These are phyloP conservation scores for Ochotona curzoniae DNA, from an alignment of 2,113 vertebrate genomes.

Conservation along the genomic window DNA sequence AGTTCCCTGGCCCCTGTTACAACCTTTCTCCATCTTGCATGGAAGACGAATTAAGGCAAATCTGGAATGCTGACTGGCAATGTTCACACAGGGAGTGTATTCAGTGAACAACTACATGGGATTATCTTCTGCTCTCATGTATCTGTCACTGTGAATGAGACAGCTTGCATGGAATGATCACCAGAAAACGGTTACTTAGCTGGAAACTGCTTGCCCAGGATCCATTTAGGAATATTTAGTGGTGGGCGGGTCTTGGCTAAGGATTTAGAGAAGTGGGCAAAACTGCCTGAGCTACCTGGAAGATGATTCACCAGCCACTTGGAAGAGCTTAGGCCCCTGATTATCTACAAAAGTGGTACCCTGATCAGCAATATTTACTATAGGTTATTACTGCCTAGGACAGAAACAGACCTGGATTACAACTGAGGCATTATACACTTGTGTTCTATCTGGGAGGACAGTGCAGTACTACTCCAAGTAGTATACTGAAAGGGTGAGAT, in stretches of 20 bases:
- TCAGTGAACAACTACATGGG: rapidly evolving
- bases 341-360: neutral
- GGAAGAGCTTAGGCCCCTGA: neutral
- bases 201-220: no score
- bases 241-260: neutral
- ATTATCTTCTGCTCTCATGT: neutral
- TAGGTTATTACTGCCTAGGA: neutral
- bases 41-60: neutral
- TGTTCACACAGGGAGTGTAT: neutral
- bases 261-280: neutral
- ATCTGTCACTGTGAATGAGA: no score
- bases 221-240: neutral
- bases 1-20: rapidly evolving
- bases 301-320: no score
- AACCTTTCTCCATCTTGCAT: neutral
- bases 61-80: neutral
- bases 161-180: neutral
- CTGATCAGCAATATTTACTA: no score
- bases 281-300: neutral
- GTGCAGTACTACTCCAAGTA: neutral
- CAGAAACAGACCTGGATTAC: neutral
- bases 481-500: neutral
- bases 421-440: neutral
- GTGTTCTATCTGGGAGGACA: neutral
- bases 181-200: neutral